Evolutionary conservation across 2,797 vertebrate genomes (phyloP), one percentile per base, ranked within the genome.

Genomic region (Falco columbarius): DNA sequence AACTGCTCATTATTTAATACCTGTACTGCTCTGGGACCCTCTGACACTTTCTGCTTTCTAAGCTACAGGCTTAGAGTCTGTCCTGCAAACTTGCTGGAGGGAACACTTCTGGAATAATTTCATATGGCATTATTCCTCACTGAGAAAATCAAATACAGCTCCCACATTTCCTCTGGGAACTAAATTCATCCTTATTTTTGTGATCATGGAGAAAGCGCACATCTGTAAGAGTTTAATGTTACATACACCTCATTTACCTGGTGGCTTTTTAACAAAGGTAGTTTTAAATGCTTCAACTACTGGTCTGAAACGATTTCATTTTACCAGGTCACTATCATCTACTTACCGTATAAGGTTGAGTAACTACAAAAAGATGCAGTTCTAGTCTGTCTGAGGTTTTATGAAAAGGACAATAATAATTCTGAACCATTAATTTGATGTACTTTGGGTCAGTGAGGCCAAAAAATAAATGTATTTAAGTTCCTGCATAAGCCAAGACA

Each of bases 1-100:
- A 91, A 93, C 63, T 73, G 65, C 68, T 94, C 80, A 62, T 87
- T 96, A 90, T 91, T 89, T 94, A 94, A 81, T 89, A 93, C 62
- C 88, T 94, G 22, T 34, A 86, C 46, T 92, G 75, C 86, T 91
- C 82, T 46, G 88, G 80, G 89, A 79, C 68, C 80, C 58, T 84
- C 51, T 71, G 77, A 92, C 42, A 94, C 71, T 59, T 87, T 88
- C 86, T 92, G 89, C 89, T 97, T 96, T 95, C 90, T 97, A 93
- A 97, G 20, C 40, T 86, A 76, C 55, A 93, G 76, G 81, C 74
- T 95, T 94, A 95, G 79, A 95, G 85, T 65, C 86, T 91, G 75
- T 92, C 77, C 55, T 95, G 73, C 73, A 86, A 89, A 56, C 67
- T 75, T 58, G 73, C 85, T 63, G 56, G 67, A 77, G 47, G 82